Conservation (phyloP, 2,797 vertebrate species). For the Merluccius polli region DNA sequence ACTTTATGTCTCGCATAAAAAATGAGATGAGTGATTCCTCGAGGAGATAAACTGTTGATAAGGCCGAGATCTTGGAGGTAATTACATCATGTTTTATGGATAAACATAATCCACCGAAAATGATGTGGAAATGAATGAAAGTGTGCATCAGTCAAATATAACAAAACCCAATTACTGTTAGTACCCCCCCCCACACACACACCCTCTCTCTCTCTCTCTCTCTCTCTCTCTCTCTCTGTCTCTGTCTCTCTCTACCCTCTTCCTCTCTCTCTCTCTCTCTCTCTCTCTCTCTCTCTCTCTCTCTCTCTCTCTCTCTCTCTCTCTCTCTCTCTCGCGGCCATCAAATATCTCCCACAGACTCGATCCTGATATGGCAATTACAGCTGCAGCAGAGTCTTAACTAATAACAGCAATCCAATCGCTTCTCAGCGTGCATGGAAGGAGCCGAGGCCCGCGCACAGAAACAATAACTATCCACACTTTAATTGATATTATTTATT, state of each 20-base stretch:
- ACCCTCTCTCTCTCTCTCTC: slow-evolving; percentile 44
- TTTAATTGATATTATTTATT: slow-evolving; percentile 63
- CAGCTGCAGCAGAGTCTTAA: slow-evolving; percentile 52
- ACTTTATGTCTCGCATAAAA: too few relatives aligned
- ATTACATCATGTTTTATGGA: slow-evolving; percentile 70
- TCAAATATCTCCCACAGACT: slow-evolving; percentile 60
- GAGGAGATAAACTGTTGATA: slow-evolving; percentile 63
- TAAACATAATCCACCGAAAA: slow-evolving; percentile 63
- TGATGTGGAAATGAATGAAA: slow-evolving; percentile 61
- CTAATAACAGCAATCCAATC: slow-evolving; percentile 72
- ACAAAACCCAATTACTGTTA: slow-evolving; percentile 69
- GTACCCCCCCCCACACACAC: slow-evolving; percentile 48
- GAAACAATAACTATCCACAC: slow-evolving; percentile 64
- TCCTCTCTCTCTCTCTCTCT: slow-evolving; percentile 44
- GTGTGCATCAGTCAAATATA: slow-evolving; percentile 67
- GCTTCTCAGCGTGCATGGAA: slow-evolving; percentile 50
- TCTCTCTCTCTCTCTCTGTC: slow-evolving; percentile 44
- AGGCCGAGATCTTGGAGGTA: slow-evolving; percentile 59
- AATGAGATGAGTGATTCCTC: slow-evolving; percentile 40
- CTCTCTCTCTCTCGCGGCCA: slow-evolving; percentile 51
- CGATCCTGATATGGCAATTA: slow-evolving; percentile 69
- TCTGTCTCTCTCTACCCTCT: slow-evolving; percentile 49
- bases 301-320: slow-evolving; percentile 44
- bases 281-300: slow-evolving; percentile 43
- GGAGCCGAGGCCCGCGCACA: slow-evolving; percentile 43